phyloP scores from a whole-genome alignment of 2,797 vertebrate genomes.

The Cyprinodon diabolis region DNA sequence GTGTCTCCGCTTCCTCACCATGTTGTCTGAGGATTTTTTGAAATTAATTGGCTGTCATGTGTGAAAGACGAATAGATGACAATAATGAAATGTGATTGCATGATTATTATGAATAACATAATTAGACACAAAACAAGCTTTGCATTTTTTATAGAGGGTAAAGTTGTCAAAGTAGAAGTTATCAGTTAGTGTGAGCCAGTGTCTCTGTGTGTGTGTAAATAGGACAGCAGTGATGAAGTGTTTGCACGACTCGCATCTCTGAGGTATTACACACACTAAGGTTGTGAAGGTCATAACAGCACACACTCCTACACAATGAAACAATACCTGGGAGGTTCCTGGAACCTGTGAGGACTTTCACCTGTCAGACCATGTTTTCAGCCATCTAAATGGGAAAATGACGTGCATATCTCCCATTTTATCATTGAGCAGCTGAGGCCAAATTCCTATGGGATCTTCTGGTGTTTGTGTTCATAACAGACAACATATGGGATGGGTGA shows the following conservation, averaged over 20 bases:
- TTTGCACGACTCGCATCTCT: constrained; percentile 50
- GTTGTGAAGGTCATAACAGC: constrained; percentile 41
- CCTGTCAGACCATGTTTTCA: constrained; percentile 17
- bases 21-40: constrained; percentile 47
- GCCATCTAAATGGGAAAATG: constrained; percentile 1
- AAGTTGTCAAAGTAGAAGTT: constrained; percentile 19
- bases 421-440: not conserved
- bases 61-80: constrained; percentile 52
- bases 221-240: constrained; percentile 66
- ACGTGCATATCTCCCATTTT: not conserved
- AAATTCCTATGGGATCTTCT: not conserved
- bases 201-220: constrained; percentile 42
- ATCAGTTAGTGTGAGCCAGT: not conserved
- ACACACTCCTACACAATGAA: constrained; percentile 25
- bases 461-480: constrained; percentile 3
- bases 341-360: constrained; percentile 32
- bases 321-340: constrained; percentile 27
- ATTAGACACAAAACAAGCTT: constrained; percentile 4
- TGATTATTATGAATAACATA: constrained; percentile 54
- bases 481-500: not conserved
- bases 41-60: constrained; percentile 56
- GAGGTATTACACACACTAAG: constrained; percentile 42
- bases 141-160: not conserved
- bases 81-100: constrained; percentile 60
- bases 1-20: constrained; percentile 39